Conservation (phyloP, 2,113 vertebrate species). For the Scytalopus superciliaris region DNA sequence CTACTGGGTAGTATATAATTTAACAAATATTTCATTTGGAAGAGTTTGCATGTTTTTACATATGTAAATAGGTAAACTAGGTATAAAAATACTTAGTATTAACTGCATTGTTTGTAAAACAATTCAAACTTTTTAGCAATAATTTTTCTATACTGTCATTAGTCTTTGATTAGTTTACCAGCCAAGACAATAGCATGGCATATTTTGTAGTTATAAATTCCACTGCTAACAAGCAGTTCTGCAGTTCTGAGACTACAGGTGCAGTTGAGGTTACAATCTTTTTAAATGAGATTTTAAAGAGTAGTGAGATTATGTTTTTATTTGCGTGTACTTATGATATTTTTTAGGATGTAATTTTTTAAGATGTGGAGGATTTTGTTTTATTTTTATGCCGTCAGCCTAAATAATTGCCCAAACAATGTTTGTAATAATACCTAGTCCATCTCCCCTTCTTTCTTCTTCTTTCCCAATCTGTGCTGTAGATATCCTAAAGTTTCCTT, state of each 20-base stretch:
- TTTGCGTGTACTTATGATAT: neutral
- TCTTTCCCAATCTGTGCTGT: rapidly evolving
- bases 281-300: neutral
- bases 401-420: neutral
- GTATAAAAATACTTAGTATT: neutral
- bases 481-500: neutral
- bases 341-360: neutral
- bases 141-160: neutral
- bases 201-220: neutral
- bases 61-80: neutral
- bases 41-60: neutral
- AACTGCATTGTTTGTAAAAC: neutral
- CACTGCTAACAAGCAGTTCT: neutral
- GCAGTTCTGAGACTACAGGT: neutral
- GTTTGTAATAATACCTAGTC: neutral
- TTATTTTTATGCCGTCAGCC: neutral
- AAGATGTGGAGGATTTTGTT: neutral
- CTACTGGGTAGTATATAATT: neutral
- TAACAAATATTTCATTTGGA: neutral
- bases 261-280: neutral
- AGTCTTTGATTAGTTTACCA: neutral
- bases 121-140: neutral
- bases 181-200: neutral
- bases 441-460: neutral
- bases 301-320: neutral